Conservation (phyloP, 2,113 vertebrate species). For the Panthera tigris region DNA sequence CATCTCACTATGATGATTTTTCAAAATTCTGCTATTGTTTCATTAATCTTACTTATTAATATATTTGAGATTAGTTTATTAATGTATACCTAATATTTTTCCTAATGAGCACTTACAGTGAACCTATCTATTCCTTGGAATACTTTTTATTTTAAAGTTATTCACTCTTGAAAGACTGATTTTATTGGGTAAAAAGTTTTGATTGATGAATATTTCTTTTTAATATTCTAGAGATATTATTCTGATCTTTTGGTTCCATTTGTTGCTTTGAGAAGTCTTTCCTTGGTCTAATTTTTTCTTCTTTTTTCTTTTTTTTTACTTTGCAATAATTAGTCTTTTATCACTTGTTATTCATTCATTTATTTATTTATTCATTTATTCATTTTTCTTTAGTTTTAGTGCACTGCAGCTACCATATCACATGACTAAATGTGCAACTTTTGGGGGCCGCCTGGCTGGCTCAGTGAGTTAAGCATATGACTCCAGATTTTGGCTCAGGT, state of each 20-base stretch:
- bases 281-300: neutral
- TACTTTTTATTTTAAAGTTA: neutral
- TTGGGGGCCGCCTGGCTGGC: neutral
- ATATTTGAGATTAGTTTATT: neutral
- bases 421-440: neutral
- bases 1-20: neutral
- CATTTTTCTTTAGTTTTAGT: neutral
- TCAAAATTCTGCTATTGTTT: neutral
- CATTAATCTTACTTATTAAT: neutral
- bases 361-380: neutral
- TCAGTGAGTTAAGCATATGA: too few species aligned
- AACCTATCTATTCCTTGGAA: neutral
- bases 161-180: neutral
- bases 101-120: neutral
- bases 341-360: neutral
- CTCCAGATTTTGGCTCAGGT: too few species aligned
- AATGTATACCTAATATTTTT: neutral
- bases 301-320: neutral
- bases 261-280: neutral
- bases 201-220: neutral
- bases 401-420: neutral
- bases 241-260: neutral
- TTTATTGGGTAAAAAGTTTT: neutral
- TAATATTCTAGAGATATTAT: neutral
- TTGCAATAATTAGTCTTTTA: neutral